These are phyloP conservation scores for Drosophila peninsularis DNA, from an alignment of 2,888 invertebrate genomes.

Conservation along the genomic window DNA sequence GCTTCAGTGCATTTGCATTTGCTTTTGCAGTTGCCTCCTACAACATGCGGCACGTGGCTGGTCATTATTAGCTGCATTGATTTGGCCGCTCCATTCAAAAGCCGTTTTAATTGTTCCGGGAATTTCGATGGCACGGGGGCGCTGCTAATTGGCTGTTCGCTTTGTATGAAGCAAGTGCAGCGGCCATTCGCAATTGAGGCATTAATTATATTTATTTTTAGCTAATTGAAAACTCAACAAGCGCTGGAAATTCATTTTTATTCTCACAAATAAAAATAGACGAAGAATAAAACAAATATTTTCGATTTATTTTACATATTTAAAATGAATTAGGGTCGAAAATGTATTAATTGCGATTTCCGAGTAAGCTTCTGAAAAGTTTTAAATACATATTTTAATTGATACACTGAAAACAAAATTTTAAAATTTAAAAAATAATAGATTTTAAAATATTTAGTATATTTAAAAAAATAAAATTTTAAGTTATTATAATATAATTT, in stretches of 20 bases:
- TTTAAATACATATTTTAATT: neutral
- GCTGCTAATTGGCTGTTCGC: conserved; percentile 32
- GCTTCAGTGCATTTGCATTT: conserved; percentile 3
- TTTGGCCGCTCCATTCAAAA: conserved; percentile 19
- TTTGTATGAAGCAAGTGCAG: neutral
- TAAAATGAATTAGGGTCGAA: neutral
- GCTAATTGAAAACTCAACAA: conserved; percentile 6
- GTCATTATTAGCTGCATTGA: conserved; percentile 33
- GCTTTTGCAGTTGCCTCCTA: conserved; percentile 1
- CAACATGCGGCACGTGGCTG: conserved; percentile 15
- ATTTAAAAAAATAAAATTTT: too few relatives aligned
- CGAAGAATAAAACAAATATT: neutral
- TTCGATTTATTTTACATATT: neutral
- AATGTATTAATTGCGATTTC: neutral
- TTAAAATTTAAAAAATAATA: too few relatives aligned
- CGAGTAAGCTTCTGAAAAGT: neutral
- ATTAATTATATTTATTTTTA: conserved; percentile 1
- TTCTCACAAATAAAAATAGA: neutral
- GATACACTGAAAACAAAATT: too few relatives aligned
- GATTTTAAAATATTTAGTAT: neutral
- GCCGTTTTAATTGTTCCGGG: conserved; percentile 16
- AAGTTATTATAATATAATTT: too few relatives aligned
- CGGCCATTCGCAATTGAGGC: neutral
- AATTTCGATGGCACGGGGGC: neutral
- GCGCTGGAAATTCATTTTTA: neutral